Base-by-base conservation (phyloP, 92 coral and sea anemone species). In the Muricea muricata region DNA sequence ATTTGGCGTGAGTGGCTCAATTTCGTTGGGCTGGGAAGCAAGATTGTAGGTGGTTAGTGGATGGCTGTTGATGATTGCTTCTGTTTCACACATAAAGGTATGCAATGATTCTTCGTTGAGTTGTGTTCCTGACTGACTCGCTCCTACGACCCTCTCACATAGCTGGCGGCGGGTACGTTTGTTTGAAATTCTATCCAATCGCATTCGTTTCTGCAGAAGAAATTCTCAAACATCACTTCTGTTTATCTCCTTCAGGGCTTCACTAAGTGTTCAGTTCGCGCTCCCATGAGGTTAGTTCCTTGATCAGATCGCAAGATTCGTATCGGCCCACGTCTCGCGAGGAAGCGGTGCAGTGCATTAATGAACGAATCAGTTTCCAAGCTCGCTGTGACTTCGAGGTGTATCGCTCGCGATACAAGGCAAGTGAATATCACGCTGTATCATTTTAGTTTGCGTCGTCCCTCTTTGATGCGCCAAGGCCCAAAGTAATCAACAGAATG, bases 11-110 rank as follows among this genome's bases (percentile, higher is more conserved):
- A 86, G 56, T 0, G 79, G 56, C 33, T 84, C 88, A 20, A 12
- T 76, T 31, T 79, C 33, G 81, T 56, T 79, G 17, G 79, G 45
- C n/a, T n/a, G n/a, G 23, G 85, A 65, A 14, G 78, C 65, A 26
- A 85, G 65, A 24, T 39, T 65, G 1, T 78, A 58, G 40, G 75
- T 32, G 14, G 85, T 78, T 12, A 86, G 55, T 3, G 85, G 85
- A 15, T 85, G 58, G 70, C 89, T 86, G 70, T 86, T 86, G 9
- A 86, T 85, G n/a, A 86, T 82, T 14, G 89, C 66, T 30, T 86
- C 85, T 7, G 85, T 75, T 65, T 86, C 73, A 48, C 85, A 78
- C 56, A 86, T 35, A 29, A 41, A 55, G 26, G 87, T 73, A 0
- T 47, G 26, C 0, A 86, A 79, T 0, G 67, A 61, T 32, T 86